A percentile compares a stretch with the other conserved stretches of the same genome.
phyloP scores from a whole-genome alignment of 2,113 vertebrate species.

The Pomatostomus ruficeps region DNA sequence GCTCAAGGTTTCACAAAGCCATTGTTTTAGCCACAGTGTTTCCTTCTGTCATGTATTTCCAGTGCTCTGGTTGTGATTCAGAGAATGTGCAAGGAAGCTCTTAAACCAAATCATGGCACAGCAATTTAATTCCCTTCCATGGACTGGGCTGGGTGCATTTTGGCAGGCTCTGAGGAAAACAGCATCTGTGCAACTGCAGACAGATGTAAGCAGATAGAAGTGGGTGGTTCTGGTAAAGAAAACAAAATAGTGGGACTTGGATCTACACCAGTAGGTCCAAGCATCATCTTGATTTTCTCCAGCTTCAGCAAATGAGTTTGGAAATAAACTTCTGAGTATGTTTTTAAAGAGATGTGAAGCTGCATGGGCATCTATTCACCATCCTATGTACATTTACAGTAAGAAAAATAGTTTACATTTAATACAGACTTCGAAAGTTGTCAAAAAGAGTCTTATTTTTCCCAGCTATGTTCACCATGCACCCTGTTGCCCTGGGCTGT shows the following conservation, averaged over 20 bases:
- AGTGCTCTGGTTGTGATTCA: neutral
- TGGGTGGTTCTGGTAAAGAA: neutral
- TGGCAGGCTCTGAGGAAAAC: neutral
- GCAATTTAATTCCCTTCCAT: neutral
- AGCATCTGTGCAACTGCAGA: neutral
- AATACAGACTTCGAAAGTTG: neutral
- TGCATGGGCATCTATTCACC: neutral
- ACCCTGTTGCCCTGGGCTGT: neutral
- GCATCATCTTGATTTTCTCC: neutral
- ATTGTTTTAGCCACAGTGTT: neutral
- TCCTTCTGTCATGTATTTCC: neutral
- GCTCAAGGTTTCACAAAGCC: neutral
- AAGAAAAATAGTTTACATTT: neutral
- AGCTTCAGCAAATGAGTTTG: neutral
- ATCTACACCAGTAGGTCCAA: neutral
- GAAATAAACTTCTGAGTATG: neutral
- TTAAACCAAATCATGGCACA: neutral
- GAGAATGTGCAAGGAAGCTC: neutral
- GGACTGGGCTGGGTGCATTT: neutral
- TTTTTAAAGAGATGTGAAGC: neutral
- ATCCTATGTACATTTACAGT: neutral
- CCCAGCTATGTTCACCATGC: neutral
- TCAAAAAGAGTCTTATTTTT: neutral
- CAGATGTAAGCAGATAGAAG: neutral
- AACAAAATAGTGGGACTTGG: neutral